Percentiles rank a stretch among this genome's conserved stretches.
phyloP scores from a whole-genome alignment of 2,797 vertebrate genomes.

The Odontamblyopus lacepedii region DNA sequence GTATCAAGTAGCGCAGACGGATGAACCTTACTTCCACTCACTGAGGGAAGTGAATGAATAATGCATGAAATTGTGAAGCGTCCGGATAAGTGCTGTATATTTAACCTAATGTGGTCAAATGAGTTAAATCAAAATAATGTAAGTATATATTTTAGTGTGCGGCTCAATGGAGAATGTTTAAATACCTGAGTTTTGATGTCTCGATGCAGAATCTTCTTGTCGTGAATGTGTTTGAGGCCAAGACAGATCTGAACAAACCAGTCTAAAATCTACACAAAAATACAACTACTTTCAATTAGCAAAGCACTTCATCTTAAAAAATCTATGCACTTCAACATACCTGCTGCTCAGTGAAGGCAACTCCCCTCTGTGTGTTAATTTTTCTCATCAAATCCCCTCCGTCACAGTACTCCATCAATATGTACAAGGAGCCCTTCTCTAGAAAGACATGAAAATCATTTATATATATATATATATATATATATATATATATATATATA shows the following conservation, averaged over 20 bases:
- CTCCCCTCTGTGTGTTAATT: conserved; percentile 84
- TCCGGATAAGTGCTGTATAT: too few relatives aligned
- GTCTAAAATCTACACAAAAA: conserved; percentile 78
- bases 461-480: background rate
- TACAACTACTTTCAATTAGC: background rate
- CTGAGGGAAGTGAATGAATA: too few relatives aligned
- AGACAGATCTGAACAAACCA: conserved; percentile 96
- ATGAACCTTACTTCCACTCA: too few relatives aligned
- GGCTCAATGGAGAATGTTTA: background rate
- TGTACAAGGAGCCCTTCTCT: conserved; percentile 84
- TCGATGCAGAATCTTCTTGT: conserved; percentile 91
- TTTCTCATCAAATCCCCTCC: conserved; percentile 90
- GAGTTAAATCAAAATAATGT: too few relatives aligned
- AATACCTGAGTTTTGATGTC: conserved; percentile 91
- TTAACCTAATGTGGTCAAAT: too few relatives aligned
- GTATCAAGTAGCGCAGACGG: too few relatives aligned
- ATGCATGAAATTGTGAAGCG: too few relatives aligned
- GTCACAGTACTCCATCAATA: conserved; percentile 94
- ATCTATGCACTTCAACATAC: conserved; percentile 54
- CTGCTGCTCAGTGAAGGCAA: conserved; percentile 86
- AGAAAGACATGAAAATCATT: background rate
- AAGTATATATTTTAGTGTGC: too few relatives aligned
- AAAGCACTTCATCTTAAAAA: background rate
- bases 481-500: too few relatives aligned
- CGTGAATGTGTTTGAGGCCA: conserved; percentile 92